Percentiles rank a stretch among this genome's conserved stretches.
Conservation (phyloP, 2,113 vertebrate genomes). For the Peromyscus leucopus region DNA sequence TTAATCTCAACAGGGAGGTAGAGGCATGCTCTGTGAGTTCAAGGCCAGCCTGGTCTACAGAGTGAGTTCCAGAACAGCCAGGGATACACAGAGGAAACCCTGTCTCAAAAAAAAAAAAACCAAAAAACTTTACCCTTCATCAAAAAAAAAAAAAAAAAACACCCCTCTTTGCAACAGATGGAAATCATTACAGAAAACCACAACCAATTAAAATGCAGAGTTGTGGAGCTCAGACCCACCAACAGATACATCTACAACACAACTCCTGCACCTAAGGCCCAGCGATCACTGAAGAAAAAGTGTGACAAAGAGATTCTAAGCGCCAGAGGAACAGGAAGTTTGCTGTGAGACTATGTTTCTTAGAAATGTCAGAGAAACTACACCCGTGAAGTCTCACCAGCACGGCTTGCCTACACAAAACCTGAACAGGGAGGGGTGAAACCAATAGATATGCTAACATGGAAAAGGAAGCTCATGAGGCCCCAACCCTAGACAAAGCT, state of each 20-base stretch:
- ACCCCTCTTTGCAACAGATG: neutral
- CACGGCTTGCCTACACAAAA: neutral
- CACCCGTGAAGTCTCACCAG: neutral
- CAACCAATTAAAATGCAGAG: neutral
- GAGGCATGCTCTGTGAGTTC: neutral
- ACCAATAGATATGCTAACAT: neutral
- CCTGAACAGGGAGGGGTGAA: neutral
- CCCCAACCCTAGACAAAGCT: neutral
- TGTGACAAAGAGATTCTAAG: neutral
- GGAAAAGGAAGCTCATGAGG: neutral
- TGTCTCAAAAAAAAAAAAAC: neutral
- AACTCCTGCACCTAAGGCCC: neutral
- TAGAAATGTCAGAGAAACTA: neutral
- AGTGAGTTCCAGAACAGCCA: too few relatives aligned
- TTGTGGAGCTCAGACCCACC: neutral
- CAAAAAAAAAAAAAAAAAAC: neutral
- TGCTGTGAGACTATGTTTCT: neutral
- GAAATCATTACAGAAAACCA: neutral
- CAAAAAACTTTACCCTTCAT: conserved; percentile 17
- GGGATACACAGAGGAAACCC: neutral
- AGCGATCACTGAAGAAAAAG: neutral
- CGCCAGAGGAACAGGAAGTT: neutral
- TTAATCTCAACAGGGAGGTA: neutral
- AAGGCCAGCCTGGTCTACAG: neutral
- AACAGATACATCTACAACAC: neutral